A percentile compares a stretch with the other conserved stretches of the same genome.
Conservation (phyloP, 2,113 vertebrate species). For the Strix uralensis region DNA sequence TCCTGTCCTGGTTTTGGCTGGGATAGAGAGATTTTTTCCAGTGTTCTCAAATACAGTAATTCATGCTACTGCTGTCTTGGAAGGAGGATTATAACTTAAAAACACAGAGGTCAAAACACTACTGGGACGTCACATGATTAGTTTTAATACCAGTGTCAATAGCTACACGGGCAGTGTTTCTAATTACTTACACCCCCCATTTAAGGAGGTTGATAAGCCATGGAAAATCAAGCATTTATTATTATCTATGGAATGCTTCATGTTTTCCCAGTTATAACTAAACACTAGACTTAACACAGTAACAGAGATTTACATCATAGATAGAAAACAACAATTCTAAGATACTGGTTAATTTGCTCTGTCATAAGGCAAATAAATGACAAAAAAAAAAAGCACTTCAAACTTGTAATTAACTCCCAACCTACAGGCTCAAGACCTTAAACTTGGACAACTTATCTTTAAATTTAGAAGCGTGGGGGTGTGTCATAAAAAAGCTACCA, state of each 20-base stretch:
- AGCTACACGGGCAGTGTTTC: not conserved
- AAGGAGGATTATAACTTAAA: not conserved
- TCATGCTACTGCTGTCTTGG: not conserved
- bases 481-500: not conserved
- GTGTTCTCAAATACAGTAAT: not conserved
- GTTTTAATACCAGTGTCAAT: not conserved
- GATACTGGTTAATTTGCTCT: not conserved
- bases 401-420: not conserved
- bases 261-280: not conserved
- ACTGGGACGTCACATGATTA: not conserved
- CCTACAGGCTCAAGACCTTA: not conserved
- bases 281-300: not conserved
- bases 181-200: not conserved
- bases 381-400: not conserved
- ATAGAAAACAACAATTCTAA: accelerated
- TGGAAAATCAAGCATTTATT: not conserved
- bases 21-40: not conserved
- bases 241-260: accelerated
- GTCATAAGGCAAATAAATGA: not conserved
- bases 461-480: not conserved
- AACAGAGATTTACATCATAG: not conserved
- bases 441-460: not conserved
- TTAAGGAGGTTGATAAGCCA: not conserved
- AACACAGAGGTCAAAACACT: not conserved
- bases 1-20: too few relatives aligned